phyloP scores from a whole-genome alignment of 2,113 vertebrate genomes.

The Antechinus flavipes region DNA sequence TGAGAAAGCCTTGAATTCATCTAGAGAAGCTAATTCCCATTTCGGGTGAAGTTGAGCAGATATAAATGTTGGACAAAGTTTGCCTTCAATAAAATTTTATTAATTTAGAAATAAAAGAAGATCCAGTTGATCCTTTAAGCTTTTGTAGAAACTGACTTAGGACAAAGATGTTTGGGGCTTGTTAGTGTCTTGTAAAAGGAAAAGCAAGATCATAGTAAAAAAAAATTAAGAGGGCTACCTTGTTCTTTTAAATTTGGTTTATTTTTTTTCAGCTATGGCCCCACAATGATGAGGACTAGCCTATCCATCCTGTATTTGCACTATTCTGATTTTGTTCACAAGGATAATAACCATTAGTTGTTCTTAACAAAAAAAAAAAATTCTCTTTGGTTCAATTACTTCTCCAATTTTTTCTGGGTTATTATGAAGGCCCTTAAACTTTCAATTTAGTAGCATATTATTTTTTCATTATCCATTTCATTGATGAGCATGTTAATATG shows the following conservation, averaged over 20 bases:
- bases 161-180: neutral
- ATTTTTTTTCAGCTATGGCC: neutral
- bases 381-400: conserved; percentile 5
- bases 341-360: conserved; percentile 1
- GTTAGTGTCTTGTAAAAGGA: neutral
- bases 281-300: neutral
- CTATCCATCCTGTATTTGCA: too few relatives aligned
- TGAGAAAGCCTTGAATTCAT: neutral
- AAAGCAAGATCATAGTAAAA: neutral
- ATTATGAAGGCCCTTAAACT: neutral
- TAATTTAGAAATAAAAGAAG: too few relatives aligned
- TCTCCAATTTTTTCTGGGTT: neutral
- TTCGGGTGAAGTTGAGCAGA: neutral
- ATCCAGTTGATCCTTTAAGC: too few relatives aligned
- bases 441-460: too few relatives aligned
- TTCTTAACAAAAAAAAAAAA: neutral
- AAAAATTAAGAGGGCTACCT: neutral
- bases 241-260: neutral
- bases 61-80: neutral
- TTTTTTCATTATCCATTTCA: too few relatives aligned
- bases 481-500: too few relatives aligned
- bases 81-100: neutral
- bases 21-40: neutral
- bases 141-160: neutral
- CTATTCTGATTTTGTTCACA: conserved; percentile 1